Conservation (phyloP, 2,888 invertebrate genomes). For the Troides oblongomaculatus region DNA sequence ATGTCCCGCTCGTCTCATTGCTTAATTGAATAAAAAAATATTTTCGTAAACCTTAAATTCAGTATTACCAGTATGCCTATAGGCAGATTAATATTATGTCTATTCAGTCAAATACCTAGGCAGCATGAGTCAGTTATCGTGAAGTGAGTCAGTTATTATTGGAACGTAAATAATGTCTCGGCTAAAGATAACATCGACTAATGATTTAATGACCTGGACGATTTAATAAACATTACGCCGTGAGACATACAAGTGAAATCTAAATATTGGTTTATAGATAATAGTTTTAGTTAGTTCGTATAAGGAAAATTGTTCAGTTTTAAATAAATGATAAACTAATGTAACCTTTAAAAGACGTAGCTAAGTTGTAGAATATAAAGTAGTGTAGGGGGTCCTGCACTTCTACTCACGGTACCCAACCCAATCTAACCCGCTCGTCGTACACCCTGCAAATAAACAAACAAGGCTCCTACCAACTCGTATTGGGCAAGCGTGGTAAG, state of each 20-base stretch:
- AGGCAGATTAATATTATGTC: neutral
- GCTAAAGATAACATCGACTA: constrained; percentile 25
- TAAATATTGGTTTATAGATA: constrained; percentile 29
- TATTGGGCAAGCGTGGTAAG: too few species aligned
- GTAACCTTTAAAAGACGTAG: neutral
- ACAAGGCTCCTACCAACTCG: too few species aligned
- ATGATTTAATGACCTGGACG: constrained; percentile 29
- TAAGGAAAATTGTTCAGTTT: neutral
- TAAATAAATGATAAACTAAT: neutral
- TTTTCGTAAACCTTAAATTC: too few species aligned
- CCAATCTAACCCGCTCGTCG: too few species aligned
- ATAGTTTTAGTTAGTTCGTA: constrained; percentile 2
- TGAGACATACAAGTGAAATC: constrained; percentile 33
- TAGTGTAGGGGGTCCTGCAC: too few species aligned
- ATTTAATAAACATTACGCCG: constrained; percentile 33
- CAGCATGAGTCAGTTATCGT: constrained; percentile 18
- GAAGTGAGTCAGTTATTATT: constrained; percentile 15
- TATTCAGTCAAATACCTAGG: neutral
- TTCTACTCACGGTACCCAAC: too few species aligned
- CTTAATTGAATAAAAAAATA: too few species aligned
- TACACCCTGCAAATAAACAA: too few species aligned
- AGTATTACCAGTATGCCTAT: too few species aligned
- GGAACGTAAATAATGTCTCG: constrained; percentile 24
- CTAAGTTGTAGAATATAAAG: neutral
- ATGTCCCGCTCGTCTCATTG: too few species aligned